phyloP scores from a whole-genome alignment of 1,140 invertebrate species.

The Ladona fulva region DNA sequence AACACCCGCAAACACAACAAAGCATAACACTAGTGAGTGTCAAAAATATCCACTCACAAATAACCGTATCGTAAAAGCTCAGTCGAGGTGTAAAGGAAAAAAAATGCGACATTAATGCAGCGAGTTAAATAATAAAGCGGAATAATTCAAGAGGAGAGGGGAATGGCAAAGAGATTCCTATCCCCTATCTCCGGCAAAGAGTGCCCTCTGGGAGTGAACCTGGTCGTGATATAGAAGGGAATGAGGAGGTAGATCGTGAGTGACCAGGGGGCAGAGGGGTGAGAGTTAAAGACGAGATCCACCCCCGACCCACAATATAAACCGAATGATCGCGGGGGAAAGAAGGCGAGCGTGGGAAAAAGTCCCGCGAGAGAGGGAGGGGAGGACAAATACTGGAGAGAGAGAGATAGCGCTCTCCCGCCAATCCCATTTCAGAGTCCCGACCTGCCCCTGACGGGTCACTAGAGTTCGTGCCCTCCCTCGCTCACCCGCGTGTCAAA shows the following conservation, averaged over 20 bases:
- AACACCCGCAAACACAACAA: too few species aligned
- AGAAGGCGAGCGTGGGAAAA: constrained; percentile 2
- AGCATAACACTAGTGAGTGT: too few species aligned
- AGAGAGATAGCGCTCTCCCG: not conserved
- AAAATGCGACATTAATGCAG: not conserved
- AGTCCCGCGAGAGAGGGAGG: not conserved
- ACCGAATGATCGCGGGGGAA: not conserved
- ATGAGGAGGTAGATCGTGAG: not conserved
- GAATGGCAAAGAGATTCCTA: not conserved
- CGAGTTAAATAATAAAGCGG: not conserved
- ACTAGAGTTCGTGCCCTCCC: not conserved
- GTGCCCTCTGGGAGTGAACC: not conserved
- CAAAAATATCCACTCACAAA: too few species aligned
- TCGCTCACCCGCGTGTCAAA: not conserved
- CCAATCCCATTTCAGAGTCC: not conserved
- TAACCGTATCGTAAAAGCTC: too few species aligned
- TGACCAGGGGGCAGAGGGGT: not conserved
- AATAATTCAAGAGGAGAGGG: not conserved
- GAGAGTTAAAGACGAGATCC: not conserved
- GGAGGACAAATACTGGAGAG: not conserved
- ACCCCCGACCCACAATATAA: not conserved
- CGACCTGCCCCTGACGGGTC: constrained; percentile 4
- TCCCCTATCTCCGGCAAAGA: not conserved
- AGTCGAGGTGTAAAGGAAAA: too few species aligned
- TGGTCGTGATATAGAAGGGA: not conserved